phyloP scores from a whole-genome alignment of 2,888 invertebrate species.

The Axea sp. region DNA sequence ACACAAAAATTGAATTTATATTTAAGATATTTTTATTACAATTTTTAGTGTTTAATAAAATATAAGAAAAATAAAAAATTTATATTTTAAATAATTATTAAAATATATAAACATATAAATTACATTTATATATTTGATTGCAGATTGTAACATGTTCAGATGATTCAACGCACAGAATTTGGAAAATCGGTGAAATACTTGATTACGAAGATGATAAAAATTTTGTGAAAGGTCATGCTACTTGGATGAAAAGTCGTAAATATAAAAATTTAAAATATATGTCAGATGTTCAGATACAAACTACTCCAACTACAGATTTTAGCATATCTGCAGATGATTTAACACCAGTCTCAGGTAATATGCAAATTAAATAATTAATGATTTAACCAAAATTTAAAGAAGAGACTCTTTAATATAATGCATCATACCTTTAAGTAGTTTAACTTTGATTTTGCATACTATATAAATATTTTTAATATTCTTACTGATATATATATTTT shows the following conservation, averaged over 20 bases:
- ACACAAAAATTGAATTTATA: too few species aligned
- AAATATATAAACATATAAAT: too few species aligned
- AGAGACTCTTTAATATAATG: too few species aligned
- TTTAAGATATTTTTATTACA: too few species aligned
- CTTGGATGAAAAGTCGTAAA: slow-evolving; percentile 71
- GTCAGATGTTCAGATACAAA: slow-evolving; percentile 67
- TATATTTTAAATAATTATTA: too few species aligned
- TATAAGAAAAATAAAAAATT: too few species aligned
- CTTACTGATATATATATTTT: too few species aligned
- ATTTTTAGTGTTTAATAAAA: too few species aligned
- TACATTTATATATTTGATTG: too few species aligned
- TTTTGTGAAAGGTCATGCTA: slow-evolving; percentile 80
- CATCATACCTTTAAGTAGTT: too few species aligned
- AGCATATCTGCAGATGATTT: slow-evolving; percentile 64
- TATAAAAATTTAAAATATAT: slow-evolving; percentile 43
- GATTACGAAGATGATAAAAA: slow-evolving; percentile 75
- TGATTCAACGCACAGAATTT: slow-evolving; percentile 88
- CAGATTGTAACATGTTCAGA: slow-evolving; percentile 84
- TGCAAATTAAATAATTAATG: neutral
- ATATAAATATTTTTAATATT: too few species aligned
- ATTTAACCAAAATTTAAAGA: neutral
- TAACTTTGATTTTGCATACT: too few species aligned
- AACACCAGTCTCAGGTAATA: slow-evolving; percentile 66
- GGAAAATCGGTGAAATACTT: slow-evolving; percentile 84
- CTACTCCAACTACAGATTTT: slow-evolving; percentile 71